A percentile compares a stretch with the other conserved stretches of the same genome.
These are phyloP conservation scores for Brachyopa scutellaris DNA, from an alignment of 2,888 invertebrate species.

Conservation along the genomic window DNA sequence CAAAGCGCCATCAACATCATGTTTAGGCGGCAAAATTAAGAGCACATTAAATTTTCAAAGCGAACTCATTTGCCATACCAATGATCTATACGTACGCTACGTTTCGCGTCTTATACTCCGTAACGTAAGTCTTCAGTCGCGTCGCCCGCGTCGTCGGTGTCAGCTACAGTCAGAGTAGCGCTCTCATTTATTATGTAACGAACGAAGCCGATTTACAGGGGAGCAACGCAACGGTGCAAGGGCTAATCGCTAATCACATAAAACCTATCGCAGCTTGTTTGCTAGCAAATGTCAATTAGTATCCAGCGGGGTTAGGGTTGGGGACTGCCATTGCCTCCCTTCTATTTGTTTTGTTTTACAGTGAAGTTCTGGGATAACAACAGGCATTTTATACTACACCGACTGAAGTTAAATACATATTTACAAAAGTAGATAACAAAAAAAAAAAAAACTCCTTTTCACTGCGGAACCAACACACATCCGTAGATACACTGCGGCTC, in stretches of 20 bases:
- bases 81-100: too few relatives aligned
- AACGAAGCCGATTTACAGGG: too few relatives aligned
- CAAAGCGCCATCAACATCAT: constrained; percentile 26
- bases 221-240: not conserved
- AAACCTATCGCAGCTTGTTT: constrained; percentile 48
- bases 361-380: not conserved
- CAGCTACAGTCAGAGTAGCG: constrained; percentile 16
- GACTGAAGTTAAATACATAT: too few relatives aligned
- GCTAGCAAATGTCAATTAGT: constrained; percentile 49
- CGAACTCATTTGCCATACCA: constrained; percentile 12
- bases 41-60: constrained; percentile 54
- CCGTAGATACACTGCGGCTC: too few relatives aligned
- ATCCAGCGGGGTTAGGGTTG: too few relatives aligned
- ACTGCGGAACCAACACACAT: too few relatives aligned
- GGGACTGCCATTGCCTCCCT: not conserved
- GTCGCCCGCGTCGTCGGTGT: constrained; percentile 23
- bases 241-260: constrained; percentile 52
- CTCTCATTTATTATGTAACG: constrained; percentile 36
- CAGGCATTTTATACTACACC: too few relatives aligned
- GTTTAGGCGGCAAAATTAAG: constrained; percentile 39
- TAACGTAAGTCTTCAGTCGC: too few relatives aligned
- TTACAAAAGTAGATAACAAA: not conserved
- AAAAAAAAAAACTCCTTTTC: not conserved
- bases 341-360: not conserved
- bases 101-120: too few relatives aligned